A percentile compares a stretch with the other conserved stretches of the same genome.
Evolutionary conservation across 2,888 invertebrate species (phyloP).

Genomic region (Deilephila porcellus): DNA sequence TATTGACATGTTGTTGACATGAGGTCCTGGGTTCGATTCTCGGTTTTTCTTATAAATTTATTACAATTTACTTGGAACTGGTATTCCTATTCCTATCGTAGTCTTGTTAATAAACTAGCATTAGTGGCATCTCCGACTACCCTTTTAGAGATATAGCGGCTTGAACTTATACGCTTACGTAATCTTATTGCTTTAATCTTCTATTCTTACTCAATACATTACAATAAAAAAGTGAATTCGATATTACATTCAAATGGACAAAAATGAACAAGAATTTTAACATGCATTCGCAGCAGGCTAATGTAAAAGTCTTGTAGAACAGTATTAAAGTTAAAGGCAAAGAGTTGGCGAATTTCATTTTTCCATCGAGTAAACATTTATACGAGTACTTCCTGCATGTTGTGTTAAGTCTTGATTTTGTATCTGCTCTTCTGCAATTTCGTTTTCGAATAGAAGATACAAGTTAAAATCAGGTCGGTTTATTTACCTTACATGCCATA

Average conservation of each 20-base stretch:
- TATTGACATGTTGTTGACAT: too few relatives aligned
- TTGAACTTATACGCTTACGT: too few relatives aligned
- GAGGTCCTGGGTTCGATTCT: too few relatives aligned
- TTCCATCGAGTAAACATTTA: constrained; percentile 12
- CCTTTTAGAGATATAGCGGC: too few relatives aligned
- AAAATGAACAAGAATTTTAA: constrained; percentile 4
- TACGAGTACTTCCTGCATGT: background rate
- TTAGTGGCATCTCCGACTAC: too few relatives aligned
- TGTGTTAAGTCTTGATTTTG: background rate
- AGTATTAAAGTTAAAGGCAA: constrained; percentile 34
- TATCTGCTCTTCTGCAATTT: background rate
- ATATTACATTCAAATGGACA: constrained; percentile 9
- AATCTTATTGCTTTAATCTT: too few relatives aligned
- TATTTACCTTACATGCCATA: background rate
- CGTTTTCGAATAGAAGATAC: background rate
- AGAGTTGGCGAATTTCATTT: constrained; percentile 39
- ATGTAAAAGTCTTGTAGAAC: constrained; percentile 21
- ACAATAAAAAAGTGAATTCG: background rate
- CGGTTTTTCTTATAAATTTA: too few relatives aligned
- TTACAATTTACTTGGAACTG: too few relatives aligned
- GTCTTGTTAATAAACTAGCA: too few relatives aligned
- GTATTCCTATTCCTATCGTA: too few relatives aligned
- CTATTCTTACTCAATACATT: background rate
- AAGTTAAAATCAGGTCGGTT: background rate
- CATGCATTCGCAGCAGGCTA: constrained; percentile 22